Evolutionary conservation across 53 echinoderm and acorn worm genomes (phyloP).

Genomic region (Paracentrotus lividus): DNA sequence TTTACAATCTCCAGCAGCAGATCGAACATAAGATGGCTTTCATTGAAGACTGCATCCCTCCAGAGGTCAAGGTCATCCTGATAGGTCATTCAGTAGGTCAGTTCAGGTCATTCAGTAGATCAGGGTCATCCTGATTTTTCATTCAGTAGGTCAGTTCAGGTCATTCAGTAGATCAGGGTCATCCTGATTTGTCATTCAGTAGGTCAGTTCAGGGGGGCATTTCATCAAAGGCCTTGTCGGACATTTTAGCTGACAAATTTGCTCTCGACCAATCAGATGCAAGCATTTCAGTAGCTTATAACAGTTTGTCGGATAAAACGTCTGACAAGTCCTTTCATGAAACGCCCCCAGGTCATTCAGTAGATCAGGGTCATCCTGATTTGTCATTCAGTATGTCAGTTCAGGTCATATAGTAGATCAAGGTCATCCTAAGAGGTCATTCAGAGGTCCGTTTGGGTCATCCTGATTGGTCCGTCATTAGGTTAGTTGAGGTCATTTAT

Average conservation of each 20-base stretch:
- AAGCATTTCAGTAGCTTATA: too few species aligned
- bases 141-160: constrained; percentile 86
- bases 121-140: constrained; percentile 88
- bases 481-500: too few species aligned
- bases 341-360: too few species aligned
- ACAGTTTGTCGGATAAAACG: too few species aligned
- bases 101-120: constrained; percentile 33
- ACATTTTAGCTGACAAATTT: too few species aligned
- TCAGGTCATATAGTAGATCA: too few species aligned
- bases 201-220: constrained; percentile 79
- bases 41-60: constrained; percentile 85
- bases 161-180: constrained; percentile 64
- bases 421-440: too few species aligned
- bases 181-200: constrained; percentile 97
- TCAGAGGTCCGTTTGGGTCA: too few species aligned
- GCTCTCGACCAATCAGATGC: too few species aligned
- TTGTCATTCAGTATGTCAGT: constrained; percentile 96
- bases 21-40: constrained; percentile 95
- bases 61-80: constrained; percentile 79
- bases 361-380: constrained; percentile 84
- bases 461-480: too few species aligned
- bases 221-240: too few species aligned
- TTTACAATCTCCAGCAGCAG: constrained; percentile 82
- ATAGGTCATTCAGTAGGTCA: constrained; percentile 98
- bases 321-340: too few species aligned